phyloP scores from a whole-genome alignment of 2,888 invertebrate species.

The Pheosia gnoma region DNA sequence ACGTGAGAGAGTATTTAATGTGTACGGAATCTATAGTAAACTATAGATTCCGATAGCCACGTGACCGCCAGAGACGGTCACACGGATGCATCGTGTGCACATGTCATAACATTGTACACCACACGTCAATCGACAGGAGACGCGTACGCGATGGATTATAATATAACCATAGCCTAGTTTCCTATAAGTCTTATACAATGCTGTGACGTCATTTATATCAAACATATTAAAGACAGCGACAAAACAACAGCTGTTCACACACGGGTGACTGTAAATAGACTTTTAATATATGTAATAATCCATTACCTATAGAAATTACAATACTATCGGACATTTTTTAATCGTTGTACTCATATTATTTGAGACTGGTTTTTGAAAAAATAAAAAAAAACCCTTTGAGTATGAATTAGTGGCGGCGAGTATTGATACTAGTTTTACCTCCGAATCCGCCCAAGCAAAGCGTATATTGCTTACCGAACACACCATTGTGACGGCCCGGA shows the following conservation, averaged over 20 bases:
- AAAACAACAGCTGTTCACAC: constrained; percentile 35
- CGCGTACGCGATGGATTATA: constrained; percentile 29
- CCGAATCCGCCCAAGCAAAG: constrained; percentile 30
- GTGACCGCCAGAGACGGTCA: constrained; percentile 47
- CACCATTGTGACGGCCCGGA: constrained; percentile 70
- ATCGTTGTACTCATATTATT: not conserved
- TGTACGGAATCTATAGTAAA: constrained; percentile 39
- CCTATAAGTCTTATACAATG: constrained; percentile 30
- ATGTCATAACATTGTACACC: constrained; percentile 48
- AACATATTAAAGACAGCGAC: constrained; percentile 29
- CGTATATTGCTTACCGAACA: constrained; percentile 53
- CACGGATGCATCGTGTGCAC: constrained; percentile 48
- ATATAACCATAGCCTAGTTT: constrained; percentile 30
- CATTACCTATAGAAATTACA: constrained; percentile 23
- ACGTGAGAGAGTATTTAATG: constrained; percentile 58
- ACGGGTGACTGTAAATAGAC: constrained; percentile 27
- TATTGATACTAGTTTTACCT: constrained; percentile 18
- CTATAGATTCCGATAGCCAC: constrained; percentile 51
- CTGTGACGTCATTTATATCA: constrained; percentile 34
- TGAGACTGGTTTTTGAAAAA: not conserved
- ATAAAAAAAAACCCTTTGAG: not conserved
- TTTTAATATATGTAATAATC: constrained; percentile 14
- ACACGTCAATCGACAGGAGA: constrained; percentile 42
- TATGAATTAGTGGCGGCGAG: constrained; percentile 4
- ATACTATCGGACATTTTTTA: constrained; percentile 7